phyloP scores from a whole-genome alignment of 1,140 invertebrate species.

The Penaeus japonicus region DNA sequence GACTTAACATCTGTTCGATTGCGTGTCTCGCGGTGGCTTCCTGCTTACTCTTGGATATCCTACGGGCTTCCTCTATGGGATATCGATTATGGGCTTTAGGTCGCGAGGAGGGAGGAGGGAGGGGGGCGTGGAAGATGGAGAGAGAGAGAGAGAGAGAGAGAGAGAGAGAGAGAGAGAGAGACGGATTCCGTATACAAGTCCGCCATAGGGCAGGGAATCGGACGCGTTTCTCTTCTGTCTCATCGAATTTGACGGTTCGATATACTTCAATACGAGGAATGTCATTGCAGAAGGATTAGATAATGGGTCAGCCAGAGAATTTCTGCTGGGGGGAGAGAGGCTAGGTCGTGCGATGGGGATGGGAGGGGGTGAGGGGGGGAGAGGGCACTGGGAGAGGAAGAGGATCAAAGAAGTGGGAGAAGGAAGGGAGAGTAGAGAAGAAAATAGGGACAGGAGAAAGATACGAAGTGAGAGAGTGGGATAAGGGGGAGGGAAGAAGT shows the following conservation, averaged over 20 bases:
- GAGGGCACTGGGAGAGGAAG: background rate
- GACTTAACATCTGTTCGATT: too few species aligned
- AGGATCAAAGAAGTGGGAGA: background rate
- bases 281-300: background rate
- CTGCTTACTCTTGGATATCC: too few species aligned
- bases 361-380: background rate
- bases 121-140: too few species aligned
- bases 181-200: background rate
- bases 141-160: too few species aligned
- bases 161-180: too few species aligned
- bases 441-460: background rate
- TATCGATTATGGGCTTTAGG: too few species aligned
- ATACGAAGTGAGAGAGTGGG: background rate
- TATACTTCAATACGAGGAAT: too few species aligned
- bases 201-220: background rate
- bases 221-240: background rate
- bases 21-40: too few species aligned
- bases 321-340: background rate
- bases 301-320: background rate
- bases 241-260: background rate
- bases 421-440: background rate
- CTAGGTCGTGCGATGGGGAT: background rate
- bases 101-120: too few species aligned
- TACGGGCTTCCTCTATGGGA: too few species aligned
- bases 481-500: background rate